Base-by-base conservation (phyloP, 2,113 vertebrate species). In the Alexandromys fortis region DNA sequence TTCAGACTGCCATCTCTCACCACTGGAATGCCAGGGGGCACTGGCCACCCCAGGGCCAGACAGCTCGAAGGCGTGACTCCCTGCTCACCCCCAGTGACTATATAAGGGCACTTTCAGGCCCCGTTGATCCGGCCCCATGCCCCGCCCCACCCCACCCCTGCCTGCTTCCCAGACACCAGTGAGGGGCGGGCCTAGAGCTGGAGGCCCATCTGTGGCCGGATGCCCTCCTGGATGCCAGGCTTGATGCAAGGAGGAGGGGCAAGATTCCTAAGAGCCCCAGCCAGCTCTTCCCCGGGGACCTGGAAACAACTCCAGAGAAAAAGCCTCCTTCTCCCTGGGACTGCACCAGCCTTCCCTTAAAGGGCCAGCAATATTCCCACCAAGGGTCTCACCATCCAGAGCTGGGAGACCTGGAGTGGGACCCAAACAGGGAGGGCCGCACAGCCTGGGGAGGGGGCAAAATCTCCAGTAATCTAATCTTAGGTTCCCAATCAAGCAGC, bases 91-190 rank as follows among this genome's bases (percentile, higher is more conserved):
- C 95, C 63, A 0, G 96, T 98, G 98, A 89, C 98, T 98, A 98
- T 98, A 98, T 98, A 98, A 98, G 98, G 98, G 73, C 97, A 98
- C 98, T 94, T 12, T 76, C 75, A 97, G 97, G 97, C 95, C 98
- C 98, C 95, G 92, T 85, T n/a, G 96, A 89, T 96, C 81, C 94
- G 72, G 94, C 88, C 91, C 97, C 73, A 93, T 67, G 92, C 28
- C 77, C 94, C 72, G 94, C 89, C 55, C 79, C 58, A 42, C 55
- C 90, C 97, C 95, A 68, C 12, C 96, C 97, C 96, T 97, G 98
- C 97, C 12, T 58, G 96, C 90, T 89, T 90, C 97, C 55, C 90
- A 97, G 92, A 97, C 97, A 89, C 96, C 86, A 65, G 49, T 96
- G 86, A 97, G 5, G 95, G 98, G 97, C 95, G 94, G 33, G 94